These are phyloP conservation scores for Agrypnia vestita DNA, from an alignment of 1,140 invertebrate genomes.

Conservation along the genomic window DNA sequence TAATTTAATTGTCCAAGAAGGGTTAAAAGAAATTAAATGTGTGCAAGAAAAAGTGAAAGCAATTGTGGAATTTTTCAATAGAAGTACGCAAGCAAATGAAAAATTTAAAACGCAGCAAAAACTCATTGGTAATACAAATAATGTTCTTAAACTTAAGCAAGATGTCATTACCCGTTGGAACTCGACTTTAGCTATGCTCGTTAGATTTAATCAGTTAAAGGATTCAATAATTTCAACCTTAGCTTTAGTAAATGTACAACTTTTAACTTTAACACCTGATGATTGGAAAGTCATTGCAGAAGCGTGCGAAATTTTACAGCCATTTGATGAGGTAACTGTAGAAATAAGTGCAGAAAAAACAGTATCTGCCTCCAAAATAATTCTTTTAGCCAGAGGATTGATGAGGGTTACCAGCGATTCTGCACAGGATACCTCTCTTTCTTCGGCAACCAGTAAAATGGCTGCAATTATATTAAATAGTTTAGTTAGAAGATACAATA, in stretches of 20 bases:
- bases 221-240: too few relatives aligned
- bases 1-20: not conserved
- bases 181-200: not conserved
- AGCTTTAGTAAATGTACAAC: too few relatives aligned
- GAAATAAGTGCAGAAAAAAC: not conserved
- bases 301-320: not conserved
- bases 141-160: not conserved
- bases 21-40: not conserved
- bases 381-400: too few relatives aligned
- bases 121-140: not conserved
- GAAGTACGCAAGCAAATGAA: not conserved
- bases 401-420: too few relatives aligned
- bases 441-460: too few relatives aligned
- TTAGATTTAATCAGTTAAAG: too few relatives aligned
- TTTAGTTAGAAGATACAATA: too few relatives aligned
- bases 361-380: too few relatives aligned
- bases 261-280: not conserved
- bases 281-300: not conserved
- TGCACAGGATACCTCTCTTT: too few relatives aligned
- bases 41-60: not conserved
- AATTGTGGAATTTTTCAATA: not conserved
- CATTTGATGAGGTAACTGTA: not conserved
- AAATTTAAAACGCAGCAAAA: not conserved
- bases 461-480: too few relatives aligned
- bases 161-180: not conserved